Evolutionary conservation across 2,797 vertebrate genomes (phyloP), one percentile per base, ranked within the genome.

Genomic region (Harpagifer antarcticus): DNA sequence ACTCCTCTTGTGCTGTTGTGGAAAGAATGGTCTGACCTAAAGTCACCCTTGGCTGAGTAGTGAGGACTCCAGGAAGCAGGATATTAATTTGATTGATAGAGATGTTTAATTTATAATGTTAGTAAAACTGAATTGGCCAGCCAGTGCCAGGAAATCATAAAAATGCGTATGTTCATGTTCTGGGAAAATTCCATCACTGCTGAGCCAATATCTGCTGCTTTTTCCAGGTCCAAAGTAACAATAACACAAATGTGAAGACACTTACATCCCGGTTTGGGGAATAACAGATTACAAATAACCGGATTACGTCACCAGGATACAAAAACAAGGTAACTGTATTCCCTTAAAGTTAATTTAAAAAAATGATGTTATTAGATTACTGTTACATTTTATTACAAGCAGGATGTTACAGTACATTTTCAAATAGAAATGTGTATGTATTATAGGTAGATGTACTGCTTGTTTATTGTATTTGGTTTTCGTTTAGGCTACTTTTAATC

Each of bases 1-100:
- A 20, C 54, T 67, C 37, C 13, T 49, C 19, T 33, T 42, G 1
- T 43, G 8, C 12, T 56, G 10, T 62, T 53, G 8, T 43, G 23
- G 50, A 20, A 31, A 27, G 27, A 66, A 61, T 37, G 3, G 19
- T 17, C 40, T 59, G 45, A 3, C 47, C 48, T 47, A 10, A 27
- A 44, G 43, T 44, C 8, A 37, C 49, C 49, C 15, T 27, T 69
- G 50, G 20, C 19, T 58, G 31, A 57, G 47, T 11, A 48, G 1
- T 2, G 15, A 42, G 44, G 15, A 14, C 48, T 15, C 13, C 52
- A 62, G 55, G 50, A 66, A 60, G 49, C 44, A 62, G 50, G 63
- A 56, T 17, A 61, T 67, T 9, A 74, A 54, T 74, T 45, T 49
- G 62, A 76, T 19, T 68, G 27, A 75, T 62, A 19, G 58, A 42